phyloP scores from a whole-genome alignment of 2,888 invertebrate species.

The Thera obeliscata region DNA sequence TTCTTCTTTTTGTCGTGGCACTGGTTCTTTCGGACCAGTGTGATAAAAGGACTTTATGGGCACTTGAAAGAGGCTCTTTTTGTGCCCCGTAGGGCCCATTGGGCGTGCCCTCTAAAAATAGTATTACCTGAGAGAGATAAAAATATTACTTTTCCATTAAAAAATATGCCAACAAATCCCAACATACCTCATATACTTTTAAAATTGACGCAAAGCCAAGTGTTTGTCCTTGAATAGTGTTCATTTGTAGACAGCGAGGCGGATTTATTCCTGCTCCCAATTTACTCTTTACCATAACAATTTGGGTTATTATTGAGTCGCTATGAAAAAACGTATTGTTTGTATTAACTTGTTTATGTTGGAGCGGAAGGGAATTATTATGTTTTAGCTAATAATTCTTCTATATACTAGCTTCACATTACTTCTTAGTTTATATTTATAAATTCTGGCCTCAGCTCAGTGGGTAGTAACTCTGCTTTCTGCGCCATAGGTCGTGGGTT shows the following conservation, averaged over 20 bases:
- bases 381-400: not conserved
- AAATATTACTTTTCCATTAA: slow-evolving; percentile 2
- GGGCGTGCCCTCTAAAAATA: not conserved
- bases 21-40: too few species aligned
- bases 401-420: not conserved
- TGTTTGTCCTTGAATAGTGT: slow-evolving; percentile 62
- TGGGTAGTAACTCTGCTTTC: too few species aligned
- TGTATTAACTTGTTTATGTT: slow-evolving; percentile 18
- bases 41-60: too few species aligned
- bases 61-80: too few species aligned
- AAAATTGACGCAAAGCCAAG: slow-evolving; percentile 67
- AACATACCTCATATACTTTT: slow-evolving; percentile 52
- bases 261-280: slow-evolving; percentile 47
- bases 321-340: slow-evolving; percentile 17
- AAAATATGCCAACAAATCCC: slow-evolving; percentile 36
- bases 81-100: not conserved
- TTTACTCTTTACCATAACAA: slow-evolving; percentile 28
- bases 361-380: slow-evolving; percentile 5
- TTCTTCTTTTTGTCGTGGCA: too few species aligned
- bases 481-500: too few species aligned
- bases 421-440: not conserved
- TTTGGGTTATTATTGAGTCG: slow-evolving; percentile 21
- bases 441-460: too few species aligned
- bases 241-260: slow-evolving; percentile 66
- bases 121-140: not conserved